Base-by-base conservation (phyloP, 2,888 invertebrate genomes). In the Tenthredo scrophulariae region DNA sequence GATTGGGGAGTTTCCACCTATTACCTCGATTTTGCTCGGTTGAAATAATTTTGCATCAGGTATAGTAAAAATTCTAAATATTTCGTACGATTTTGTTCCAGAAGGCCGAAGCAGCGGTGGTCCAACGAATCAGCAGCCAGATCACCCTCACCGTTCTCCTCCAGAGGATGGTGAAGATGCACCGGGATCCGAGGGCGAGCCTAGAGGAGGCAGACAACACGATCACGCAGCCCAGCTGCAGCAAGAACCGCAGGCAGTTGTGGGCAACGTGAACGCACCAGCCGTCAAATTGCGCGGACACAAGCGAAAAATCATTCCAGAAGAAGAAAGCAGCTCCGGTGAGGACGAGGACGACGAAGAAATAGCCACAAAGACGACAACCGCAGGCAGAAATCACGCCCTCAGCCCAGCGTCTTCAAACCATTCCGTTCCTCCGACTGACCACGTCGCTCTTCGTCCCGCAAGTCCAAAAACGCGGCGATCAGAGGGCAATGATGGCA, bases 361-460 rank as follows among this genome's bases (percentile, higher is more conserved):
- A n/a, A 88, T 88, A 0, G 82, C 90, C 93, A 93, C 91, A 91
- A 94, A 93, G 94, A 94, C 91, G 43, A 86, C 89, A 85, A 91
- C 92, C 87, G 26, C 29, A 13, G 91, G 90, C n/a, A 89, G 92
- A 77, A 94, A 92, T 88, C 93, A 94, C 86, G 94, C 94, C 6
- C 93, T 95, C 87, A 95, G 95, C 91, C 95, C 95, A n/a, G 95
- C 95, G 2, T 93, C 96, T 90, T 93, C 96, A 91, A 94, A 95
- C 94, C 93, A 96, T 93, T 96, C 96, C 89, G 89, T 94, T 89
- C 86, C 93, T 89, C 90, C 94, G 15, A 94, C 91, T 74, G 92
- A 90, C n/a, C 89, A 90, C 82, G 72, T 74, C 10, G 93, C 91
- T 85, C 92, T 84, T 90, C 94, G 90, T 50, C 88, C 92, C 22